Percentiles rank a stretch among this genome's conserved stretches.
Evolutionary conservation across 2,113 vertebrate genomes (phyloP).

Genomic region (Pluvialis apricaria): DNA sequence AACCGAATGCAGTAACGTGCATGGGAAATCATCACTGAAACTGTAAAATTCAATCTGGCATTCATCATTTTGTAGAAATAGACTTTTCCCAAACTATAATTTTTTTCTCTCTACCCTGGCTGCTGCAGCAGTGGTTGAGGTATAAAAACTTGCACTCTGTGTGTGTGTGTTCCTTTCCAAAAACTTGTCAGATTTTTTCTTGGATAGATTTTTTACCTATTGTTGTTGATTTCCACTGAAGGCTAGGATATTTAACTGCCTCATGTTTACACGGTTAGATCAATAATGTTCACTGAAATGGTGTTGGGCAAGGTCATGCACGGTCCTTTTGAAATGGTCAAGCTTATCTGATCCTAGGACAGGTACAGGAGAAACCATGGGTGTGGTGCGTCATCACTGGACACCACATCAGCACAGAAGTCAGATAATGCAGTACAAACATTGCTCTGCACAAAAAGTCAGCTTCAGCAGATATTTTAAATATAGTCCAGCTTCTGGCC

Average conservation of each 20-base stretch:
- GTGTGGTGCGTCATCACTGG: background rate
- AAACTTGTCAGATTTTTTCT: background rate
- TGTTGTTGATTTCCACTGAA: background rate
- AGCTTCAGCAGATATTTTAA: background rate
- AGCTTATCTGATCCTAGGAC: background rate
- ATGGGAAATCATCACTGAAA: background rate
- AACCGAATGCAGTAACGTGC: rapidly evolving
- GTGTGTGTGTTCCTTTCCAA: background rate
- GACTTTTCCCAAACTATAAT: background rate
- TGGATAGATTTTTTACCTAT: background rate
- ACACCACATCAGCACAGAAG: background rate
- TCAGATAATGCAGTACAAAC: background rate
- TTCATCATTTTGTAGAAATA: background rate
- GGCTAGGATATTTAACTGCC: background rate
- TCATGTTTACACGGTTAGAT: background rate
- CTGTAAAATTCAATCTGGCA: background rate
- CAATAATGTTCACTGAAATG: background rate
- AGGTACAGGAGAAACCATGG: background rate
- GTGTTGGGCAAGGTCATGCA: background rate
- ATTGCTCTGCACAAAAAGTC: background rate
- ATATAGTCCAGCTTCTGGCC: background rate
- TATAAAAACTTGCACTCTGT: background rate
- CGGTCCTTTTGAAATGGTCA: background rate
- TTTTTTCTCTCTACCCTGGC: background rate
- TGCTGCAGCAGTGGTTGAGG: background rate